Percentiles rank a stretch among this genome's conserved stretches.
Conservation (phyloP, 2,113 vertebrate genomes). For the Electrona antarctica region DNA sequence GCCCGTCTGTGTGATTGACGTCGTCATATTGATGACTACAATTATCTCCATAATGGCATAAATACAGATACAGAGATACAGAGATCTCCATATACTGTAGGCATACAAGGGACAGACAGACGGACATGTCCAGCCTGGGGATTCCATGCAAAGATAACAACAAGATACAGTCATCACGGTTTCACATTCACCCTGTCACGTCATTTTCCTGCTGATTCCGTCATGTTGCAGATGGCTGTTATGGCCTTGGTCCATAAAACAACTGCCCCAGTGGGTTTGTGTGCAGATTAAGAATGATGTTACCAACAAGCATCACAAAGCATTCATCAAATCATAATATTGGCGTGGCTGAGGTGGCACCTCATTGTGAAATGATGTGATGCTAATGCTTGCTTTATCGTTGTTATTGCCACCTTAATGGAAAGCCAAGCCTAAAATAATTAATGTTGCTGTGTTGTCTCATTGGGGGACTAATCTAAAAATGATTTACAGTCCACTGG, state of each 20-base stretch:
- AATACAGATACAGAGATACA: too few relatives aligned
- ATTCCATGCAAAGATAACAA: background rate
- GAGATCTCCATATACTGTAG: too few relatives aligned
- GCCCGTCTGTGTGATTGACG: too few relatives aligned
- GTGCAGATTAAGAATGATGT: conserved; percentile 42
- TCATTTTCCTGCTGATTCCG: conserved; percentile 40
- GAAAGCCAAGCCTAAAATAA: conserved; percentile 8
- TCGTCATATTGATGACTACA: too few relatives aligned
- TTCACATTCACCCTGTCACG: conserved; percentile 38
- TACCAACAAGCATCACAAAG: conserved; percentile 37
- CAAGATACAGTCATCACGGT: conserved; percentile 7
- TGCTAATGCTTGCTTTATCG: conserved; percentile 28
- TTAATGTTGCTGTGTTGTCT: conserved; percentile 22
- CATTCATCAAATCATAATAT: conserved; percentile 42
- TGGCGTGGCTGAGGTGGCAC: conserved; percentile 35
- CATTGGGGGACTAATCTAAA: conserved; percentile 28
- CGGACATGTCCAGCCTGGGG: background rate
- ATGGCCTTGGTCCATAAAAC: conserved; percentile 26
- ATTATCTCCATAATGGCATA: too few relatives aligned
- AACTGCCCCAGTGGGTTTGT: conserved; percentile 35
- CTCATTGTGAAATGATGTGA: conserved; percentile 17
- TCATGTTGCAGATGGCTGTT: conserved; percentile 57
- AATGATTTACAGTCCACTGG: conserved; percentile 14
- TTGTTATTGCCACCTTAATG: conserved; percentile 23
- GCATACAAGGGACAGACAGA: too few relatives aligned